Percentiles rank a stretch among this genome's conserved stretches.
Evolutionary conservation across 2,888 invertebrate genomes (phyloP).

Genomic region (Andrena fulva): DNA sequence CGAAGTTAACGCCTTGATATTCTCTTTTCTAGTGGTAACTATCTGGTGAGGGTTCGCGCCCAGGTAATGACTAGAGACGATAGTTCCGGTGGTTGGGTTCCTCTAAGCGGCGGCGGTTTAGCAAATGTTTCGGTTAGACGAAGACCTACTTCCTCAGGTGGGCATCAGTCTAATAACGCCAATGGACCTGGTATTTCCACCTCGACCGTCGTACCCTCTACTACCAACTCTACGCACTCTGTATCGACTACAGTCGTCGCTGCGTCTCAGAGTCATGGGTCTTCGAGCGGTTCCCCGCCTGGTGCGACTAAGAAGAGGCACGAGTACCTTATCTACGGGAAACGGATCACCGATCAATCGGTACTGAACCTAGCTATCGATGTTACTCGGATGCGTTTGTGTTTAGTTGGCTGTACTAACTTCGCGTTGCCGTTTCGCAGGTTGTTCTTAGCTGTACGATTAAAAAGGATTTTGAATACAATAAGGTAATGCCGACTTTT

Average conservation of each 20-base stretch:
- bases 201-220: constrained; percentile 73
- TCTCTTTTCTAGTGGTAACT: constrained; percentile 90
- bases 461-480: constrained; percentile 98
- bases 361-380: constrained; percentile 87
- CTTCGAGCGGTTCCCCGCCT: constrained; percentile 83
- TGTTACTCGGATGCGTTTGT: constrained; percentile 5
- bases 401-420: background rate
- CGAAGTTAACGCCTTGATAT: constrained; percentile 27
- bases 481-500: constrained; percentile 99
- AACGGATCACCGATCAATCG: constrained; percentile 96
- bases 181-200: constrained; percentile 75
- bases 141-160: constrained; percentile 86
- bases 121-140: constrained; percentile 96
- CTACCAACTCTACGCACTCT: constrained; percentile 70
- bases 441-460: constrained; percentile 97
- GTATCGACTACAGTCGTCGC: constrained; percentile 66
- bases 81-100: constrained; percentile 98
- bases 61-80: constrained; percentile 99
- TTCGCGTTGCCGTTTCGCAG: constrained; percentile 85
- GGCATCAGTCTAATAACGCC: constrained; percentile 76
- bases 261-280: constrained; percentile 78
- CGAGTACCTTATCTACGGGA: constrained; percentile 97
- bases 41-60: constrained; percentile 98
- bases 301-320: constrained; percentile 88
- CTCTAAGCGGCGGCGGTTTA: constrained; percentile 96